Base-by-base conservation (phyloP, 1,140 invertebrate genomes). In the Globodera ellingtonae region DNA sequence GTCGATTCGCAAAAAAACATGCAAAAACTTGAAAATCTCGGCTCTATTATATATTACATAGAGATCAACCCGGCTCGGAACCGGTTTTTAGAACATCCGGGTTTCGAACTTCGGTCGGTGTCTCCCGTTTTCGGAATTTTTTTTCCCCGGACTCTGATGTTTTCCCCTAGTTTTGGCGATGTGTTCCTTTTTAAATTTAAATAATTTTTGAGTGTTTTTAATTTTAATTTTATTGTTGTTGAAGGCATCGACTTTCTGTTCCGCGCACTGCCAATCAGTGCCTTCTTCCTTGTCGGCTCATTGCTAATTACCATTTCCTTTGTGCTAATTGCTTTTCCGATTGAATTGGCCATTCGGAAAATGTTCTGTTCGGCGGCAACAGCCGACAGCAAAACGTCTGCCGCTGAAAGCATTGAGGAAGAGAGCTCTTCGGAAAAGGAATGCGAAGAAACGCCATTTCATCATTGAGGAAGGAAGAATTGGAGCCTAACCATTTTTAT, bases 181-280 rank as follows among this genome's bases (percentile, higher is more conserved):
- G 35, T 35, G 35, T 35, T 35, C 35, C 35, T 35, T 35, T 35
- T 35, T 35, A 35, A 35, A 35, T 35, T 2, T 35, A 35, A 35
- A 35, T 35, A 35, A 35, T 35, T n/a, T 59, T 56, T 56, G 72
- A 73, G 47, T 21, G 24, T 18, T 69, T 18, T 69, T 46, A 44
- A 24, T 84, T 66, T 13, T 24, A 24, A 76, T 21, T 76, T 76
- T 10, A 18, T 50, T 82, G n/a, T 35, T 52, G 18, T 81, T 87
- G 56, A 73, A 86, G 86, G 76, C 21, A 84, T 86, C 50, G 86
- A 88, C 71, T 80, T 88, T 52, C 8, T 88, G 9, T 87, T 87
- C 75, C 79, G 85, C 24, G 46, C 75, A 24, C 67, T 88, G 69
- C 24, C 69, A 6, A 72, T 78, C 21, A 88, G 82, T 15, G 56